Conservation (phyloP, 2,888 invertebrate species). For the Poecilobothrus nobilitatus region DNA sequence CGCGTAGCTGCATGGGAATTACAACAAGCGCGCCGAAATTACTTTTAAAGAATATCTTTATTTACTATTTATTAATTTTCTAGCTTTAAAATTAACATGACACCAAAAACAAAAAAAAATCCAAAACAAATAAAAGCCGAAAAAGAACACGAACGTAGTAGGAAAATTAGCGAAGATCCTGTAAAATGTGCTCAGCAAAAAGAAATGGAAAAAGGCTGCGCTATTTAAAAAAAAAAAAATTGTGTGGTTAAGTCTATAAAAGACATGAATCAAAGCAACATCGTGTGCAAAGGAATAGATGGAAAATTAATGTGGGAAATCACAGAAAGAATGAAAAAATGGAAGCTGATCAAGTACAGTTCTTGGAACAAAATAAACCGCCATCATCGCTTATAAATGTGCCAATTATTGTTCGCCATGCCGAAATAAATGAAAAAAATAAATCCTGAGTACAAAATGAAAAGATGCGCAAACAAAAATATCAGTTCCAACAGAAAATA, state of each 20-base stretch:
- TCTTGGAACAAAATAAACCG: not conserved
- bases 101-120: not conserved
- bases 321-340: not conserved
- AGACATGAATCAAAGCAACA: not conserved
- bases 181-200: not conserved
- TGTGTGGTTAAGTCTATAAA: not conserved
- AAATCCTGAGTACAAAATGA: too few relatives aligned
- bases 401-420: too few relatives aligned
- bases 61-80: too few relatives aligned
- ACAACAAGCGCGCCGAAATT: not conserved
- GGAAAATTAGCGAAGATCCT: not conserved
- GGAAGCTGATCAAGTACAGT: not conserved
- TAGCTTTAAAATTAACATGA: not conserved
- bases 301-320: not conserved
- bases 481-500: too few relatives aligned
- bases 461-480: not conserved
- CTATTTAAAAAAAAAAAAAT: not conserved
- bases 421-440: too few relatives aligned
- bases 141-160: slow-evolving; percentile 1
- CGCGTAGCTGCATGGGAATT: not conserved
- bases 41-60: not conserved
- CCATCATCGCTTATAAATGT: not conserved
- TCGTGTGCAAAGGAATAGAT: not conserved
- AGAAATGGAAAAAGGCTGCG: not conserved
- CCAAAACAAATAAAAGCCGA: not conserved